Percentiles rank a stretch among this genome's conserved stretches.
phyloP scores from a whole-genome alignment of 2,113 vertebrate species.

The Macroglossus sobrinus region DNA sequence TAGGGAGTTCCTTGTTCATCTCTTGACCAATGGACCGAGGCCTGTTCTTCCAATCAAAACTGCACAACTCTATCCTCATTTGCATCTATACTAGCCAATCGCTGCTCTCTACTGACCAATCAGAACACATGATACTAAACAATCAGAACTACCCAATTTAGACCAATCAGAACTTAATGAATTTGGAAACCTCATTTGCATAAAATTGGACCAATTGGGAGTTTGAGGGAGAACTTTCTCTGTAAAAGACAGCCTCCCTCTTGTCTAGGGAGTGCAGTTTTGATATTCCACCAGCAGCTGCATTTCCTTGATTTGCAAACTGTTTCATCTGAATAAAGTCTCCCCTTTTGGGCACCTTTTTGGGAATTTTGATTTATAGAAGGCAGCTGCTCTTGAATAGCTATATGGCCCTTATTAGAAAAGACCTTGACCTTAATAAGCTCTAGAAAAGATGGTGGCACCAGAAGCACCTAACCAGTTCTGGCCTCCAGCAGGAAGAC shows the following conservation, averaged over 20 bases:
- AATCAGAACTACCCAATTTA: background rate
- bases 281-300: background rate
- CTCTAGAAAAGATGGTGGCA: background rate
- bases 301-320: background rate
- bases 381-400: background rate
- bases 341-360: background rate
- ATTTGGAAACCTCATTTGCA: background rate
- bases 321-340: background rate
- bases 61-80: background rate
- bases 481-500: background rate
- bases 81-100: background rate
- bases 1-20: background rate
- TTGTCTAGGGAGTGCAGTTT: background rate
- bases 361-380: background rate
- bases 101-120: background rate
- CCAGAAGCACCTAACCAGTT: background rate
- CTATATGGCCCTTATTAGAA: background rate
- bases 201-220: background rate
- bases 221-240: background rate
- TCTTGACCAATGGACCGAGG: background rate
- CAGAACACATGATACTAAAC: background rate
- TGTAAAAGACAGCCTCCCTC: background rate
- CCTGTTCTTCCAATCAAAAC: background rate
- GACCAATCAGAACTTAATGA: background rate
- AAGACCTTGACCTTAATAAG: background rate